A percentile compares a stretch with the other conserved stretches of the same genome.
Evolutionary conservation across 2,113 vertebrate species (phyloP).

Genomic region (Chamaea fasciata): DNA sequence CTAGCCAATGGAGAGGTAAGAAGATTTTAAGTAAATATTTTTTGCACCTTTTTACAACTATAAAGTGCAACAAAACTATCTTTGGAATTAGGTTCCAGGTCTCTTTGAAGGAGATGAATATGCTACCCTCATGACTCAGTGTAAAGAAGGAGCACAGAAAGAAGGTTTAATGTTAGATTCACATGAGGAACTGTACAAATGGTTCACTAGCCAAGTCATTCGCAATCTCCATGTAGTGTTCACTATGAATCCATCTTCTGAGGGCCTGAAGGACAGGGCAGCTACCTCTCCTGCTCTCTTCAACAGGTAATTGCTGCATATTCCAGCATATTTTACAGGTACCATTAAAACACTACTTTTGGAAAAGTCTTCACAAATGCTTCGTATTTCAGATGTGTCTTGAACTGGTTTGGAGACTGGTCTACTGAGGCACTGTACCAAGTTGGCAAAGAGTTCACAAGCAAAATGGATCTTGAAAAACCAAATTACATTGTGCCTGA

Average conservation of each 20-base stretch:
- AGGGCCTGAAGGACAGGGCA: constrained; percentile 95
- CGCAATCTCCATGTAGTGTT: constrained; percentile 98
- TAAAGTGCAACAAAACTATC: background rate
- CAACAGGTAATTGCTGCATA: constrained; percentile 81
- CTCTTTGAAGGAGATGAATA: constrained; percentile 98
- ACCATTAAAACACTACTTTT: background rate
- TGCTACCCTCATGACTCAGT: constrained; percentile 97
- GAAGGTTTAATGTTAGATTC: constrained; percentile 98
- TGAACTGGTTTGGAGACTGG: constrained; percentile 99
- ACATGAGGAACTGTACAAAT: constrained; percentile 96
- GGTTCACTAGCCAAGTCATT: constrained; percentile 99
- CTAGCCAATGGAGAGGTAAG: constrained; percentile 96
- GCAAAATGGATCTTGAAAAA: constrained; percentile 99
- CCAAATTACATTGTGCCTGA: constrained; percentile 96
- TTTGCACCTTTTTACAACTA: background rate
- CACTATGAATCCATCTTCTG: constrained; percentile 99
- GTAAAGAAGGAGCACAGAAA: constrained; percentile 98
- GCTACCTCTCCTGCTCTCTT: constrained; percentile 97
- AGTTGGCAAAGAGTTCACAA: constrained; percentile 98
- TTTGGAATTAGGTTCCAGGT: constrained; percentile 84
- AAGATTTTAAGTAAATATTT: background rate
- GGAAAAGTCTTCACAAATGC: background rate
- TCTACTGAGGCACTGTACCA: constrained; percentile 97
- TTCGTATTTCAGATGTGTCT: constrained; percentile 81
- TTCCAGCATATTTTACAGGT: background rate